A percentile compares a stretch with the other conserved stretches of the same genome.
phyloP scores from a whole-genome alignment of 2,888 invertebrate species.

The Gastracanthus pulcherrimus region DNA sequence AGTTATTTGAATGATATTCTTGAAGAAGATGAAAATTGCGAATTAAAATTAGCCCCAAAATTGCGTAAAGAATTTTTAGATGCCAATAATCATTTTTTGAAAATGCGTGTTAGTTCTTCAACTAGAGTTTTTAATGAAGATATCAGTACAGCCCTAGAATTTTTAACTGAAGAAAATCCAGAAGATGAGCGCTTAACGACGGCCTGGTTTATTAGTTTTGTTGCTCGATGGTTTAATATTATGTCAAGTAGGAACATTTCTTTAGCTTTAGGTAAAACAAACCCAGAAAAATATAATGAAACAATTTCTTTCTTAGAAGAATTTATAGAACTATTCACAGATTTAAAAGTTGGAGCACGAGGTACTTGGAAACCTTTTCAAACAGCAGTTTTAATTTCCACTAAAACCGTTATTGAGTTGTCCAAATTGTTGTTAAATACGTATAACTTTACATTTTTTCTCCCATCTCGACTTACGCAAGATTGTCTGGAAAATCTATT shows the following conservation, averaged over 20 bases:
- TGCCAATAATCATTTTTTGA: slow-evolving; percentile 34
- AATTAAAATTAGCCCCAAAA: slow-evolving; percentile 50
- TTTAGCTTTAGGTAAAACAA: background rate
- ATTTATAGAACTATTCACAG: background rate
- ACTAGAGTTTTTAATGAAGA: background rate
- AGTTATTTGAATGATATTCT: slow-evolving; percentile 36
- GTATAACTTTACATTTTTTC: background rate
- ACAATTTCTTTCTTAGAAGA: slow-evolving; percentile 51
- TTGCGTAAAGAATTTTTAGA: slow-evolving; percentile 19
- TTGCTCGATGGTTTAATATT: slow-evolving; percentile 18
- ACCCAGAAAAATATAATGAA: slow-evolving; percentile 6
- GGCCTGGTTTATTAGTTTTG: background rate
- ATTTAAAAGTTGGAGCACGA: background rate
- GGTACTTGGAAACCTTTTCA: slow-evolving; percentile 20
- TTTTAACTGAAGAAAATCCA: background rate
- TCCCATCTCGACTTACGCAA: background rate
- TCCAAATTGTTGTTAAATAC: background rate
- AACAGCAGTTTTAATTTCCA: background rate
- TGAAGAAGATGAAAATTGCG: slow-evolving; percentile 31
- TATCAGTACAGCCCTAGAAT: slow-evolving; percentile 1
- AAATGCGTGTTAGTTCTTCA: slow-evolving; percentile 49
- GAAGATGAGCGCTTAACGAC: background rate
- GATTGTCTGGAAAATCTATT: slow-evolving; percentile 50
- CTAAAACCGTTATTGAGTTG: background rate
- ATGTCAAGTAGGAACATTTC: background rate